Percentiles rank a stretch among this genome's conserved stretches.
phyloP scores from a whole-genome alignment of 2,797 vertebrate genomes.

The Phataginus tetradactyla region DNA sequence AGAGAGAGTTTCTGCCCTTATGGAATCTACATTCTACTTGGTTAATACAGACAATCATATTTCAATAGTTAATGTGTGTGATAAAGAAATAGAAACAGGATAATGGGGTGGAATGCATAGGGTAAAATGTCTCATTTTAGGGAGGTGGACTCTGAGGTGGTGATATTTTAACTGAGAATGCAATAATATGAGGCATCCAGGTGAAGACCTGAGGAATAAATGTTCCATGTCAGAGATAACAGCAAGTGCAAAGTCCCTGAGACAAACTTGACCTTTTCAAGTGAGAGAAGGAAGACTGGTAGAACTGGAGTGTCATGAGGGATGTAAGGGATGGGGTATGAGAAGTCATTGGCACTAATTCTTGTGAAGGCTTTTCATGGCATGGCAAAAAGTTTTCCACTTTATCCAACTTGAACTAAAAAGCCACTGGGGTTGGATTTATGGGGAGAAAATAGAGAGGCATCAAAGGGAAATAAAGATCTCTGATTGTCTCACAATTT shows the following conservation, averaged over 20 bases:
- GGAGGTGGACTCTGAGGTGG: background rate
- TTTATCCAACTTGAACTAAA: background rate
- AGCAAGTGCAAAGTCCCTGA: background rate
- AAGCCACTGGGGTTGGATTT: background rate
- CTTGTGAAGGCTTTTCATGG: background rate
- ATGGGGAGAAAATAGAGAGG: background rate
- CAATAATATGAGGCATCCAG: background rate
- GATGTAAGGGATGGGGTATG: background rate
- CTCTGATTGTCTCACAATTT: background rate
- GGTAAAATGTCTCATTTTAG: background rate
- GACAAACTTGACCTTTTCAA: background rate
- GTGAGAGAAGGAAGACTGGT: background rate
- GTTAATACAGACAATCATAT: background rate
- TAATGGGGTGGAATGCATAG: background rate
- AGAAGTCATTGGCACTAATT: background rate
- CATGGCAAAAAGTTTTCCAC: background rate
- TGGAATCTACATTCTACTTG: background rate
- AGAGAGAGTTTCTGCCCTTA: background rate
- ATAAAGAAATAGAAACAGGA: background rate
- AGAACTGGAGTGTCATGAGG: background rate
- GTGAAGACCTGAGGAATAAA: background rate
- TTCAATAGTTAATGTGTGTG: background rate
- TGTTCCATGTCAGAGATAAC: background rate
- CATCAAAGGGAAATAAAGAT: background rate
- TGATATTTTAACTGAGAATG: background rate